phyloP scores from a whole-genome alignment of 2,113 vertebrate genomes.

The Indri indri region DNA sequence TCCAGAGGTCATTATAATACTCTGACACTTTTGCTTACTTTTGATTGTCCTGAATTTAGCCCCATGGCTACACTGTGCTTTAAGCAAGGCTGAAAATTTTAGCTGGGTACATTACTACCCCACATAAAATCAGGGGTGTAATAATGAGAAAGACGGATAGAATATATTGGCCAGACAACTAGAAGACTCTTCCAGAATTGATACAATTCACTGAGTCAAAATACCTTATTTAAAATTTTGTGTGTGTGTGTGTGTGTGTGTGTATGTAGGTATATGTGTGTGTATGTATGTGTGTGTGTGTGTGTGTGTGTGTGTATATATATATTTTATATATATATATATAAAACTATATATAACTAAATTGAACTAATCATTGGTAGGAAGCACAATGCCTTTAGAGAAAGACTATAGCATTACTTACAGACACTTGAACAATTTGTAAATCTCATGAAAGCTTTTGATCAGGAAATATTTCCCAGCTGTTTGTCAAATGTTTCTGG shows the following conservation, averaged over 20 bases:
- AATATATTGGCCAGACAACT: background rate
- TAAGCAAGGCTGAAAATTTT: background rate
- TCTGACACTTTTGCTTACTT: background rate
- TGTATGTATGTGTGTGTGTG: too few relatives aligned
- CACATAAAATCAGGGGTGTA: background rate
- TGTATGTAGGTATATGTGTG: too few relatives aligned
- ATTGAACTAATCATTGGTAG: background rate
- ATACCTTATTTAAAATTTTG: background rate
- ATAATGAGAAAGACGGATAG: background rate
- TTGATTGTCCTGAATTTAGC: background rate
- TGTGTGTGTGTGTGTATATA: background rate
- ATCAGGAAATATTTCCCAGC: background rate
- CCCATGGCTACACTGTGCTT: background rate
- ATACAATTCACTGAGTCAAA: background rate
- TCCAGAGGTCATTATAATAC: background rate
- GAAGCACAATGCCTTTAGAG: background rate
- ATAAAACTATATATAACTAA: background rate
- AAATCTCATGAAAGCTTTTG: conserved; percentile 14
- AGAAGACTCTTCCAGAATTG: background rate
- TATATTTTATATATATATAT: background rate
- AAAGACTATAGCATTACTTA: background rate
- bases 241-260: background rate
- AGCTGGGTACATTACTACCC: background rate
- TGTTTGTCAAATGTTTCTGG: too few relatives aligned
- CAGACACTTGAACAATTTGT: background rate